Evolutionary conservation across 1,140 invertebrate species (phyloP).

Genomic region (Proctacanthus coquilletti): DNA sequence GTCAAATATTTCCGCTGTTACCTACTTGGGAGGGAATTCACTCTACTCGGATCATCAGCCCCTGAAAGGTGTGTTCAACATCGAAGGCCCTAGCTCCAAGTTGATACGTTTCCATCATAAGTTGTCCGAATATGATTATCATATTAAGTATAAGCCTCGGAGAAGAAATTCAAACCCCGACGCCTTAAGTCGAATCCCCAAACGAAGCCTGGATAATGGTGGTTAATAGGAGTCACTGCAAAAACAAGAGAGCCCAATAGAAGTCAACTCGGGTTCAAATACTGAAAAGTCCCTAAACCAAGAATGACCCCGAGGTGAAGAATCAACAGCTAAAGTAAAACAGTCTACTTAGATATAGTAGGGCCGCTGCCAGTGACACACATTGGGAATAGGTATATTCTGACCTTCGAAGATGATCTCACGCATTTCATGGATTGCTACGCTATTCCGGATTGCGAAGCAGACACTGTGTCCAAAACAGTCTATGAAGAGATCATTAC

Average conservation of each 20-base stretch:
- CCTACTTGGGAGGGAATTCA: slow-evolving; percentile 1
- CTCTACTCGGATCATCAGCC: slow-evolving; percentile 37
- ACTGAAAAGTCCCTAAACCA: no score
- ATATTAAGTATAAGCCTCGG: not conserved
- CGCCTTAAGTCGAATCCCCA: no score
- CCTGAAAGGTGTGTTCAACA: no score
- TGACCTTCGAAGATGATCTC: no score
- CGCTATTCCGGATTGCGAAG: no score
- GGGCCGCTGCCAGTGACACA: not conserved
- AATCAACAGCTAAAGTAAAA: not conserved
- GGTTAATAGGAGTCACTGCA: no score
- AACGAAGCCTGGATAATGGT: not conserved
- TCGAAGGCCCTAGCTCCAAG: not conserved
- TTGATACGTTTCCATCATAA: not conserved
- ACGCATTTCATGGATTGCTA: no score
- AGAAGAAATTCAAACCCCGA: not conserved
- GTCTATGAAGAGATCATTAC: no score
- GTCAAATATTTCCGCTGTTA: slow-evolving; percentile 10
- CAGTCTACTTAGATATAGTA: not conserved
- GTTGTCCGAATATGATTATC: not conserved
- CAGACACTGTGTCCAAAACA: no score
- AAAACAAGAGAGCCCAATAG: not conserved
- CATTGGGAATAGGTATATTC: no score
- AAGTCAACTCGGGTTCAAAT: not conserved
- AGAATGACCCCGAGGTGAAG: not conserved